phyloP scores from a whole-genome alignment of 2,888 invertebrate genomes.

The Drosophila nr. fundita region DNA sequence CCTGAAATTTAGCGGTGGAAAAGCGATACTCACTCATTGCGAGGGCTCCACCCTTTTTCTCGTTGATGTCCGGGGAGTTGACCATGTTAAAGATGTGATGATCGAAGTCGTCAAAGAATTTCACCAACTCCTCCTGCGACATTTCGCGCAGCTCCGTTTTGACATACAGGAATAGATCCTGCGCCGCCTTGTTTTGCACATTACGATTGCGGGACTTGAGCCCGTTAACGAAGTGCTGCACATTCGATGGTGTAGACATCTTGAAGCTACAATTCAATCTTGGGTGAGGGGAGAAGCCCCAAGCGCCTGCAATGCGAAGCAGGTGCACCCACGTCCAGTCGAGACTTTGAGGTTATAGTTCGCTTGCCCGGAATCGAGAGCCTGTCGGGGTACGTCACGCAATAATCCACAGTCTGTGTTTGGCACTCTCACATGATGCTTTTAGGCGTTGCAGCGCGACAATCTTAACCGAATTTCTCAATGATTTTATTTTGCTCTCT shows the following conservation, averaged over 20 bases:
- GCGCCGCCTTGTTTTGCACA: constrained; percentile 92
- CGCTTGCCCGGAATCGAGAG: constrained; percentile 52
- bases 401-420: constrained; percentile 36
- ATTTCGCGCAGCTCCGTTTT: constrained; percentile 96
- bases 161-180: constrained; percentile 95
- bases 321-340: constrained; percentile 69
- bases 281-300: constrained; percentile 24
- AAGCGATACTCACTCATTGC: constrained; percentile 90
- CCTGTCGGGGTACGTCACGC: constrained; percentile 40
- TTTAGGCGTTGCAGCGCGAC: constrained; percentile 13
- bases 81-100: constrained; percentile 98
- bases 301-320: constrained; percentile 41
- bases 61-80: constrained; percentile 95
- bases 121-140: constrained; percentile 94
- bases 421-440: constrained; percentile 54
- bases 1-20: accelerated
- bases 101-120: constrained; percentile 97
- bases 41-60: constrained; percentile 97
- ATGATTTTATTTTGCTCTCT: constrained; percentile 2
- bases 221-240: constrained; percentile 93
- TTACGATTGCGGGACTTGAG: constrained; percentile 95
- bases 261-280: constrained; percentile 27
- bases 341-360: constrained; percentile 71
- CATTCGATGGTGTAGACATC: constrained; percentile 86
- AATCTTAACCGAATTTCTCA: constrained; percentile 14